Evolutionary conservation across 2,888 invertebrate species (phyloP).

Genomic region (Orthonevra nobilis): DNA sequence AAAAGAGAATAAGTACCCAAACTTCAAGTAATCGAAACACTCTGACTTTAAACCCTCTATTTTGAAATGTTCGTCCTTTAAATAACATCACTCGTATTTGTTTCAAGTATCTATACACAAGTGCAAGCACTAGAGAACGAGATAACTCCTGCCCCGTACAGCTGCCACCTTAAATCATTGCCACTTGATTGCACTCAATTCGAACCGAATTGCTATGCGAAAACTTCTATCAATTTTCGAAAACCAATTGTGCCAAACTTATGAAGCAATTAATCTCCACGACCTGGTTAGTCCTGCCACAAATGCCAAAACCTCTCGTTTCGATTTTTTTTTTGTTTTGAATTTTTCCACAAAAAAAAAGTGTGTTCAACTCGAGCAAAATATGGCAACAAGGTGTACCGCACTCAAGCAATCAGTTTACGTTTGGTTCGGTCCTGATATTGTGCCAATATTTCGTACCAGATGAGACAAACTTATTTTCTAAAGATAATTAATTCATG

Average conservation of each 20-base stretch:
- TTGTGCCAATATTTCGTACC: too few relatives aligned
- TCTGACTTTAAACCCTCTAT: too few relatives aligned
- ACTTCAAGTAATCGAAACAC: too few relatives aligned
- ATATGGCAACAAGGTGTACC: constrained; percentile 26
- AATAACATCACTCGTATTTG: too few relatives aligned
- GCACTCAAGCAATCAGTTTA: constrained; percentile 28
- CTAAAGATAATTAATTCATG: constrained; percentile 65
- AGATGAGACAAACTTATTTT: constrained; percentile 53
- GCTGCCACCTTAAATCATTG: constrained; percentile 38
- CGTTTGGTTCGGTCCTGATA: constrained; percentile 5
- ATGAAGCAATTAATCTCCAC: constrained; percentile 62
- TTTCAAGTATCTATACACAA: too few relatives aligned
- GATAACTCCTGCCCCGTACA: too few relatives aligned
- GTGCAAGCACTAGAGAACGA: too few relatives aligned
- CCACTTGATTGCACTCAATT: constrained; percentile 60
- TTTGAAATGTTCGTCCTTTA: too few relatives aligned
- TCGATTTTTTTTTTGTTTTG: too few relatives aligned
- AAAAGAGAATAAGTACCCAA: too few relatives aligned
- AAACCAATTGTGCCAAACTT: constrained; percentile 57
- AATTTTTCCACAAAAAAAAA: too few relatives aligned
- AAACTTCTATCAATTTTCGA: constrained; percentile 31
- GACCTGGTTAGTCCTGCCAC: not conserved
- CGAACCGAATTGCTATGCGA: constrained; percentile 58
- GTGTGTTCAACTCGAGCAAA: constrained; percentile 45
- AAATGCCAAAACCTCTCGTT: not conserved